A percentile compares a stretch with the other conserved stretches of the same genome.
Conservation (phyloP, 2,888 invertebrate species). For the Pegoplata infirma region DNA sequence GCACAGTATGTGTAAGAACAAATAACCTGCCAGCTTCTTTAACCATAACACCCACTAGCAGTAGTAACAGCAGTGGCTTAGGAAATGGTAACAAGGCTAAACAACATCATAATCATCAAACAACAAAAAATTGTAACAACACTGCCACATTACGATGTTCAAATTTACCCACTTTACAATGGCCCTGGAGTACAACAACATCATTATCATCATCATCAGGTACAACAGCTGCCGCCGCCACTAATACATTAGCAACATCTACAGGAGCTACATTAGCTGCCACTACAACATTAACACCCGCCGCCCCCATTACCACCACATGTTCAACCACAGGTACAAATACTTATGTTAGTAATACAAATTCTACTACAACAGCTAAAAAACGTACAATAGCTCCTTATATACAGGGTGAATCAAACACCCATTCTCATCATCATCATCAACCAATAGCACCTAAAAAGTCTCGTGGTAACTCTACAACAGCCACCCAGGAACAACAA, state of each 20-base stretch:
- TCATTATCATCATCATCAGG: slow-evolving; percentile 63
- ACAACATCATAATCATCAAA: slow-evolving; percentile 45
- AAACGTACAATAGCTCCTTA: slow-evolving; percentile 65
- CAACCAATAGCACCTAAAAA: slow-evolving; percentile 68
- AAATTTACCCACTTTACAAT: slow-evolving; percentile 72
- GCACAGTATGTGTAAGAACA: slow-evolving; percentile 53
- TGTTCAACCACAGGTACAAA: slow-evolving; percentile 32
- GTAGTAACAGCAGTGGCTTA: slow-evolving; percentile 58
- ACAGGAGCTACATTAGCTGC: slow-evolving; percentile 36
- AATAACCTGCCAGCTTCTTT: slow-evolving; percentile 58
- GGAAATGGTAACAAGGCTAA: slow-evolving; percentile 62
- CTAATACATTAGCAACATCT: slow-evolving; percentile 65
- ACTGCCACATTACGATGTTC: slow-evolving; percentile 64
- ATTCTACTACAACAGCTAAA: slow-evolving; percentile 61
- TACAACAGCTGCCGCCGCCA: slow-evolving; percentile 26
- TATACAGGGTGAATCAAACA: slow-evolving; percentile 41
- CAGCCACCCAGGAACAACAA: slow-evolving; percentile 20
- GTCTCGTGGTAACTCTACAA: slow-evolving; percentile 66
- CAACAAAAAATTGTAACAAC: slow-evolving; percentile 59
- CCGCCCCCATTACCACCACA: slow-evolving; percentile 6
- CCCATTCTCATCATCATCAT: too few species aligned
- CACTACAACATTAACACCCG: slow-evolving; percentile 36
- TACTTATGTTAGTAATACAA: slow-evolving; percentile 25
- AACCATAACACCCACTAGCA: slow-evolving; percentile 61
- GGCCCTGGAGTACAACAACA: slow-evolving; percentile 75